Percentiles rank a stretch among this genome's conserved stretches.
Evolutionary conservation across 1,140 invertebrate genomes (phyloP).

Genomic region (Ooceraea biroi): DNA sequence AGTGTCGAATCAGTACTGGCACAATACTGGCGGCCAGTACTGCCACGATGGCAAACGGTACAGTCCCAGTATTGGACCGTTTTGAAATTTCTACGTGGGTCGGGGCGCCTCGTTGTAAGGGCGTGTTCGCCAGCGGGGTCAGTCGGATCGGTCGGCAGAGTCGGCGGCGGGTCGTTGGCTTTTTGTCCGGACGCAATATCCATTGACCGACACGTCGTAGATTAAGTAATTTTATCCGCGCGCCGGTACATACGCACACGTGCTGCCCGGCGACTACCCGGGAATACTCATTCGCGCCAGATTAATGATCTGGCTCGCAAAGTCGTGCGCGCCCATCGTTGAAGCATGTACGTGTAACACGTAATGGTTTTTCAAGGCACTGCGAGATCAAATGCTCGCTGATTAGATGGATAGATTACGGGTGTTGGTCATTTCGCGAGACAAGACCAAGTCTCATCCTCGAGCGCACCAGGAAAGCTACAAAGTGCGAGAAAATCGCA

Average conservation of each 20-base stretch:
- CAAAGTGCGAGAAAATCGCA: background rate
- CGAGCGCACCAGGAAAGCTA: background rate
- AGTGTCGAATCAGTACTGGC: no score
- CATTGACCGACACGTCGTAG: slow-evolving; percentile 16
- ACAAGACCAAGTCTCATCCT: no score
- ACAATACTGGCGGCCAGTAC: no score
- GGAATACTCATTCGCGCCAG: background rate
- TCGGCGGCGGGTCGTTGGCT: slow-evolving; percentile 23
- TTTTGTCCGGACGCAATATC: slow-evolving; percentile 3
- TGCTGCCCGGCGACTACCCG: background rate
- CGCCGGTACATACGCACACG: background rate
- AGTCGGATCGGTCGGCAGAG: slow-evolving; percentile 14
- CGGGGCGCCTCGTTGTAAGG: background rate
- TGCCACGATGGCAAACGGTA: no score
- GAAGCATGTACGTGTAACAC: background rate
- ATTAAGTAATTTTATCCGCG: slow-evolving; percentile 52
- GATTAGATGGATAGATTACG: no score
- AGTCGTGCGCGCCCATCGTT: background rate
- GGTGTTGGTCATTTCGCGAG: no score
- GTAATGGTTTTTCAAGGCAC: background rate
- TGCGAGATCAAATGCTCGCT: background rate
- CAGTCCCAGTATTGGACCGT: no score
- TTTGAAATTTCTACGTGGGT: no score
- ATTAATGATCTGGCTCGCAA: slow-evolving; percentile 22
- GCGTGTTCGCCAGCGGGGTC: slow-evolving; percentile 29